These are phyloP conservation scores for Cassiopea xamachana DNA, from an alignment of 30 jellyfish, hydroid and myxozoan species.

Conservation along the genomic window DNA sequence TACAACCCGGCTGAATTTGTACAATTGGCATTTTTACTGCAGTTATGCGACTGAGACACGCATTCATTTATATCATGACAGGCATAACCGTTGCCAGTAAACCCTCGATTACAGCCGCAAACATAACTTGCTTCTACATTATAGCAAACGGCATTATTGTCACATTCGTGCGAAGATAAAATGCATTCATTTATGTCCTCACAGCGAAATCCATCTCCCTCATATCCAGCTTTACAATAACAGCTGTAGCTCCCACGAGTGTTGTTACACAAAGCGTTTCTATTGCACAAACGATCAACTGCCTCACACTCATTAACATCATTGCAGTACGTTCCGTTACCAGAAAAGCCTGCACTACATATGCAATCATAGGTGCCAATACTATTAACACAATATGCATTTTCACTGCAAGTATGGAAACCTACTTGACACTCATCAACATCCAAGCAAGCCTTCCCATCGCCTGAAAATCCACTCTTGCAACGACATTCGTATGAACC, in stretches of 20 bases:
- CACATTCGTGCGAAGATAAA: constrained; percentile 25
- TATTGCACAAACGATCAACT: constrained; percentile 35
- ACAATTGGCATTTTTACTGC: constrained; percentile 41
- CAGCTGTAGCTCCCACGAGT: constrained; percentile 49
- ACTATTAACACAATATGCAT: constrained; percentile 45
- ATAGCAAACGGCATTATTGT: constrained; percentile 32
- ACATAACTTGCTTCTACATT: constrained; percentile 22
- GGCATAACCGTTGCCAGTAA: constrained; percentile 46
- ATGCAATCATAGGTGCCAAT: constrained; percentile 48
- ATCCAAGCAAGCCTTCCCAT: constrained; percentile 48
- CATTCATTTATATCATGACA: constrained; percentile 67
- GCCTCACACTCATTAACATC: constrained; percentile 68
- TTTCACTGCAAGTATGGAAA: constrained; percentile 10
- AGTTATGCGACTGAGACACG: neutral
- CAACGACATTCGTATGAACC: constrained; percentile 54
- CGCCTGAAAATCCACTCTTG: constrained; percentile 36
- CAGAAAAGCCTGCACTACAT: constrained; percentile 68
- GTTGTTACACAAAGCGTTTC: constrained; percentile 58
- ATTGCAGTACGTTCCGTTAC: constrained; percentile 59
- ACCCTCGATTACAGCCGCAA: constrained; percentile 48
- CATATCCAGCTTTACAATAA: constrained; percentile 41
- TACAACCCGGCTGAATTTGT: constrained; percentile 30
- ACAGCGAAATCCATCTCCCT: constrained; percentile 68
- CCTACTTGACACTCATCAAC: constrained; percentile 49
- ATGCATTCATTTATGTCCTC: constrained; percentile 76